phyloP scores from a whole-genome alignment of 1,140 invertebrate species.

The Drosophila baimaii region DNA sequence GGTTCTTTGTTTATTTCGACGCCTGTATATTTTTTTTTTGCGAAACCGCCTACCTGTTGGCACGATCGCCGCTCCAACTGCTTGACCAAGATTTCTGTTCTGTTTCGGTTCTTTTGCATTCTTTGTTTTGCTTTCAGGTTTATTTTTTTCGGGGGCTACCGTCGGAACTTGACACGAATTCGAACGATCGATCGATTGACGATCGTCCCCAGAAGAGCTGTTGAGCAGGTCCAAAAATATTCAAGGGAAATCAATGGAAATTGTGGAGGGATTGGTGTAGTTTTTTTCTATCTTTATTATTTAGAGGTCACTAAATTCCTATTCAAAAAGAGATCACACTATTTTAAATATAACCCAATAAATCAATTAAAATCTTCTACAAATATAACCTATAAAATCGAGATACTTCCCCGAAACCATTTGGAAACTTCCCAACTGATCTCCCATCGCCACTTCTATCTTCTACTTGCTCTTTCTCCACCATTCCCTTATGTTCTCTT shows the following conservation, averaged over 20 bases:
- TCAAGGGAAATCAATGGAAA: conserved; percentile 3
- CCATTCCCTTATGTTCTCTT: conserved; percentile 3
- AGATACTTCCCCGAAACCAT: neutral
- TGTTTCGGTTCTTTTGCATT: conserved; percentile 39
- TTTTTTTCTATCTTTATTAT: neutral
- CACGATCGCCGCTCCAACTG: conserved; percentile 45
- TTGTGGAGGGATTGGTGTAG: neutral
- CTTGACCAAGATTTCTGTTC: conserved; percentile 56
- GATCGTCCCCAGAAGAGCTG: conserved; percentile 27
- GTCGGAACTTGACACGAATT: conserved; percentile 67
- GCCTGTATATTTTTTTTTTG: conserved; percentile 21
- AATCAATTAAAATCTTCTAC: neutral
- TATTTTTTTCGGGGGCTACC: conserved; percentile 48
- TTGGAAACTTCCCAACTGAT: conserved; percentile 16
- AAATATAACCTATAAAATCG: conserved; percentile 4
- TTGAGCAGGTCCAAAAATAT: conserved; percentile 45
- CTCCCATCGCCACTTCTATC: neutral
- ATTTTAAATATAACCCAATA: neutral
- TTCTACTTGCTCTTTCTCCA: conserved; percentile 1
- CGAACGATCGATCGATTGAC: conserved; percentile 17
- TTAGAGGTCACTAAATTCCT: too few relatives aligned
- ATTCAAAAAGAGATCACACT: neutral
- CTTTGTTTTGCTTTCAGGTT: conserved; percentile 45
- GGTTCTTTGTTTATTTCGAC: conserved; percentile 27
- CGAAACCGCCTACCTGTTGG: conserved; percentile 51